Base-by-base conservation (phyloP, 2,113 vertebrate species). In the Thalassoma bifasciatum region DNA sequence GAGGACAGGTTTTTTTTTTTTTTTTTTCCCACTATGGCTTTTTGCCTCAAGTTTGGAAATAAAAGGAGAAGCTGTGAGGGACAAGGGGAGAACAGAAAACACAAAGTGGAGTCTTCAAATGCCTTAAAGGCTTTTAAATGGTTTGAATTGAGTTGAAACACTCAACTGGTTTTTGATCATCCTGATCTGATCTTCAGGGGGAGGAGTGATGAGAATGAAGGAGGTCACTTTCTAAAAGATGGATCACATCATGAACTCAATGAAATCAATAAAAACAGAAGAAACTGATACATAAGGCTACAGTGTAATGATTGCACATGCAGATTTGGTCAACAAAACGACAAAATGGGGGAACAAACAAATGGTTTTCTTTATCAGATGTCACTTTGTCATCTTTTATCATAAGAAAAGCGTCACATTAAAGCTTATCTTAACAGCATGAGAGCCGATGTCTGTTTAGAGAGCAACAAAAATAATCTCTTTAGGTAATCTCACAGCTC, bases 391-490 rank as follows among this genome's bases (percentile, higher is more conserved):
- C 12, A 3, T 59, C 21, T 66, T 69, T 72, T 34, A 52, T 72
- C 19, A 63, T 63, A 34, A 57, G 44, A 66, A 71, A 76, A 66
- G 26, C 65, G 54, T 61, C 58, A 79, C 72, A 75, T 59, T 76
- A 72, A 81, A 80, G 75, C 80, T 78, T 76, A 73, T 84, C 60
- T 59, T 79, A 74, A 67, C 67, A 79, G 56, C 58, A 40, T 64
- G 61, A 49, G 82, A 69, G 58, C 51, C 38, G 46, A 49, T 66
- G 40, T 81, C 77, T 73, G 65, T 64, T 84, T 38, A 49, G 63
- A 70, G 63, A 83, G 49, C 69, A 77, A 82, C 40, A 82, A 85
- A 83, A 81, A 83, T 83, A 56, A 84, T 72, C 54, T 81, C 59
- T 77, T 68, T 22, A 44, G 12, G 68, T 66, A 66, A 83, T 72